These are phyloP conservation scores for Polypterus bichir DNA, from an alignment of 2,113 vertebrate species.

Conservation along the genomic window DNA sequence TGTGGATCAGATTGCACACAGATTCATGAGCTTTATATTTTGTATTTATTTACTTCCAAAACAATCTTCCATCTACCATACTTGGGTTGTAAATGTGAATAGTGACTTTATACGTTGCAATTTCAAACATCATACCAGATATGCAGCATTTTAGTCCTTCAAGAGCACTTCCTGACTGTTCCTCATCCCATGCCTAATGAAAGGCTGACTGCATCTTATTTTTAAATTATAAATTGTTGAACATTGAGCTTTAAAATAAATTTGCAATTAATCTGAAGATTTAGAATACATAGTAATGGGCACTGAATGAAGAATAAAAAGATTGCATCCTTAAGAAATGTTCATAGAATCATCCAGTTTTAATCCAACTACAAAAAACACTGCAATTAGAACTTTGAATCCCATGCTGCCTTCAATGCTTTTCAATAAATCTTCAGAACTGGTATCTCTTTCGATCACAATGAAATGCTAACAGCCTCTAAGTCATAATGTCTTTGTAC, in stretches of 20 bases:
- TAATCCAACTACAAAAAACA: slow-evolving; percentile 24
- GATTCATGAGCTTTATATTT: slow-evolving; percentile 10
- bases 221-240: slow-evolving; percentile 53
- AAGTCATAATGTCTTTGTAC: slow-evolving; percentile 20
- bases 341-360: slow-evolving; percentile 39
- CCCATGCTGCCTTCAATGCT: slow-evolving; percentile 15
- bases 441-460: slow-evolving; percentile 23
- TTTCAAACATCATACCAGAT: slow-evolving; percentile 64
- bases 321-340: slow-evolving; percentile 38
- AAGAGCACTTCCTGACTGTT: slow-evolving; percentile 61
- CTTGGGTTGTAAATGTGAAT: slow-evolving; percentile 43
- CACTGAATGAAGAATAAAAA: slow-evolving; percentile 45
- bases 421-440: slow-evolving; percentile 39
- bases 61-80: no score
- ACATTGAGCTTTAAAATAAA: slow-evolving; percentile 55
- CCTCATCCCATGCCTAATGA: slow-evolving; percentile 63
- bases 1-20: no score
- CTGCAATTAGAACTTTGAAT: no score
- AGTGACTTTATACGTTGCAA: slow-evolving; percentile 50
- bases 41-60: slow-evolving; percentile 8
- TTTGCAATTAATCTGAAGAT: slow-evolving; percentile 50
- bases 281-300: slow-evolving; percentile 40
- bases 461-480: slow-evolving; percentile 22
- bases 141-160: slow-evolving; percentile 55
- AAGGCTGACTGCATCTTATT: slow-evolving; percentile 58